phyloP scores from a whole-genome alignment of 2,888 invertebrate species.

The Spialia ferax region DNA sequence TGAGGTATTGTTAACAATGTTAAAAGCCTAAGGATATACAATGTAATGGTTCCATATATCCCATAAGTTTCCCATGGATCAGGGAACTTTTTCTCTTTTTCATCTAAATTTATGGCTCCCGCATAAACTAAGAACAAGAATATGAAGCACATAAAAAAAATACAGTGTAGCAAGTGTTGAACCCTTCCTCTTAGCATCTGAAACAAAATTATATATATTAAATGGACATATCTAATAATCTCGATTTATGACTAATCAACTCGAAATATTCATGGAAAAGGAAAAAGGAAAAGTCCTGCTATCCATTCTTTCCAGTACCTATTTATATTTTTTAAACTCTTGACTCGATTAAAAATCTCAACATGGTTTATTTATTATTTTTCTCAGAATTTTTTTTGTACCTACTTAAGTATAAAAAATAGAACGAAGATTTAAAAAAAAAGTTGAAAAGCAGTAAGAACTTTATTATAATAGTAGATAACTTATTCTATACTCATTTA shows the following conservation, averaged over 20 bases:
- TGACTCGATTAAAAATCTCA: too few relatives aligned
- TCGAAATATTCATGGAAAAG: background rate
- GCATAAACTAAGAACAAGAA: constrained; percentile 90
- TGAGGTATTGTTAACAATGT: constrained; percentile 96
- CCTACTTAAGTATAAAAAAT: too few relatives aligned
- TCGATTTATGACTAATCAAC: background rate
- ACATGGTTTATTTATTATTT: too few relatives aligned
- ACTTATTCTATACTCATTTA: too few relatives aligned
- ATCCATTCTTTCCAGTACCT: too few relatives aligned
- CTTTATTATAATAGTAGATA: too few relatives aligned
- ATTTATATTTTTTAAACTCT: too few relatives aligned
- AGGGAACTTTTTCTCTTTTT: constrained; percentile 85
- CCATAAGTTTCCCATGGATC: constrained; percentile 96
- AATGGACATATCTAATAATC: background rate
- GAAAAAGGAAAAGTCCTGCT: background rate
- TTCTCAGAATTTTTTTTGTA: too few relatives aligned
- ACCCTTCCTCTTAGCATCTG: constrained; percentile 89
- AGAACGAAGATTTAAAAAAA: too few relatives aligned
- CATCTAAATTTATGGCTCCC: constrained; percentile 87
- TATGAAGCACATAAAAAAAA: constrained; percentile 91
- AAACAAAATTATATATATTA: constrained; percentile 56
- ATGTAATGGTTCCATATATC: constrained; percentile 89
- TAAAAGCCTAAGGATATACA: constrained; percentile 92
- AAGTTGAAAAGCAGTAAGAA: too few relatives aligned
- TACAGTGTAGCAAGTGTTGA: constrained; percentile 94